Evolutionary conservation across 2,797 vertebrate species (phyloP), one percentile per base, ranked within the genome.

Genomic region (Gephyroberyx darwinii): DNA sequence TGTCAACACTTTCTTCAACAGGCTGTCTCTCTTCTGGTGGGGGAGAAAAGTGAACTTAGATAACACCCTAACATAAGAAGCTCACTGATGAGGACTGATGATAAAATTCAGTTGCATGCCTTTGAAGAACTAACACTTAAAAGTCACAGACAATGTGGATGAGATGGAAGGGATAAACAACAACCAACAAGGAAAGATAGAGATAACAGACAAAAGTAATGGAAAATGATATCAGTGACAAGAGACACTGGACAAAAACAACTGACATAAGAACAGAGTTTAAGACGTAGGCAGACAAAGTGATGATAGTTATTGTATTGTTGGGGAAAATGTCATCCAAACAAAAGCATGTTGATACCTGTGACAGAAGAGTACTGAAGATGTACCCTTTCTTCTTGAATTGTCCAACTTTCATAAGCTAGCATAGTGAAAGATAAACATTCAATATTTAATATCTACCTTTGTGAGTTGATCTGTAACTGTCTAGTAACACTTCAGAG

Each of bases 1-100:
- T 85, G 60, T 78, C 77, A 48, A 92, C 65, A 2, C 72, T 71
- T 30, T 94, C 94, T 41, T 91, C 93, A 22, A 91, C 74, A 0
- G 85, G 77, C 45, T 71, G 80, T 84, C 74, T 90, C 43, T 76
- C 75, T 77, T 73, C 93, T 94, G 86, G 69, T 74, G 82, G 80
- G 69, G 84, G 71, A 92, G 37, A 85, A 81, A 71, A 62, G 58
- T 33, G 7, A 67, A 60, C 71, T 89, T 77, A 88, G 76, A 83
- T 5, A 65, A 41, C 39, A 45, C n/a, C 47, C 47, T 53, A 10
- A 64, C 1, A 12, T 6, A 3, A 35, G 39, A 3, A 56, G 16
- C 14, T 4, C 53, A 60, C 8, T 22, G 5, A 8, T 37, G 13
- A 65, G 10, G 10, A 41, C 64, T 26, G 17, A 2, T 31, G 8